Conservation (phyloP, 2,888 invertebrate genomes). For the Mythimna ferrago region DNA sequence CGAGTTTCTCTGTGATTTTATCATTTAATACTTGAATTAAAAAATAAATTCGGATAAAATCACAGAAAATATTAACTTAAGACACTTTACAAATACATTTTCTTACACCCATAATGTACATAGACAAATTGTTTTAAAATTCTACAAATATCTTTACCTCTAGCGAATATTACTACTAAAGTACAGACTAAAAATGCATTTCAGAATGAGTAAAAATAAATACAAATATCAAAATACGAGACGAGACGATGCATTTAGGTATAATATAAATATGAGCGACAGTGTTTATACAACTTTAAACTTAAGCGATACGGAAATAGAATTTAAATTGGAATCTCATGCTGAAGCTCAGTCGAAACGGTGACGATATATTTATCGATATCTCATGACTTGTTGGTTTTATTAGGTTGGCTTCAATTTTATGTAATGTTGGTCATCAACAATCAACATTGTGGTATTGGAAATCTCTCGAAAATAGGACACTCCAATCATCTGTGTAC, state of each 20-base stretch:
- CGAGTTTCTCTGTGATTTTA: slow-evolving; percentile 50
- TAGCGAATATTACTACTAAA: slow-evolving; percentile 53
- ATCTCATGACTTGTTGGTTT: background rate
- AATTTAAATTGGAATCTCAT: slow-evolving; percentile 44
- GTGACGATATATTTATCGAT: background rate
- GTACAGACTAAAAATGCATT: slow-evolving; percentile 62
- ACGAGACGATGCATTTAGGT: slow-evolving; percentile 20
- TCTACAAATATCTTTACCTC: slow-evolving; percentile 35
- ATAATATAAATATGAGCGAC: slow-evolving; percentile 34
- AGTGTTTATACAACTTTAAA: slow-evolving; percentile 36
- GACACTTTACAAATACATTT: slow-evolving; percentile 18
- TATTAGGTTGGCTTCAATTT: background rate
- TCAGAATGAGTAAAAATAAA: slow-evolving; percentile 56
- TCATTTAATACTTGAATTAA: slow-evolving; percentile 16
- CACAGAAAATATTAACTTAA: slow-evolving; percentile 28
- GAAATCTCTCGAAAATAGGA: background rate
- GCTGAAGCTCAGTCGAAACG: slow-evolving; percentile 23
- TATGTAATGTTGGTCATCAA: slow-evolving; percentile 2
- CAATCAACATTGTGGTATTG: background rate
- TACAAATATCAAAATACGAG: slow-evolving; percentile 39
- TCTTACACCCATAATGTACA: slow-evolving; percentile 46
- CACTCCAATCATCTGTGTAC: background rate
- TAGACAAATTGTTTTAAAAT: slow-evolving; percentile 24
- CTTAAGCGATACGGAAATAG: slow-evolving; percentile 31
- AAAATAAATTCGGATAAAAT: slow-evolving; percentile 45